Evolutionary conservation across 2,113 vertebrate species (phyloP), one percentile per base, ranked within the genome.

Genomic region (Anthoscopus minutus): DNA sequence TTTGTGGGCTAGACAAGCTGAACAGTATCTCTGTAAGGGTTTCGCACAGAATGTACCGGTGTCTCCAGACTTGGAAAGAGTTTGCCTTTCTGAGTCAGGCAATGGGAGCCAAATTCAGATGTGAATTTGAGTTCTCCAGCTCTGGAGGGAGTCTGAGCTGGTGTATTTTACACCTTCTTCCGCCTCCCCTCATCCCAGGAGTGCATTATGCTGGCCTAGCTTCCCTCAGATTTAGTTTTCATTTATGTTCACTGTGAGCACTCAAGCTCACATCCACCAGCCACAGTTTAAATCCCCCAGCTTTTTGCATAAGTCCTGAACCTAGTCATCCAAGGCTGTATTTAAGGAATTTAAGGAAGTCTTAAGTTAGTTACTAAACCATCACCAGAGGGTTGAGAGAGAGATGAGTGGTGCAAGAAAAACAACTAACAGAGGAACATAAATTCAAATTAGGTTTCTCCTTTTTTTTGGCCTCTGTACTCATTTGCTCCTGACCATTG

Each of bases 151-250:
- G 94, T 95, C 94, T 95, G 89, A 66, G 76, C 78, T 93, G 95
- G 93, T 96, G 92, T 96, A 45, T 96, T 95, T 96, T 95, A 96
- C 92, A 96, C 92, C 95, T 96, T 95, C 79, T 96, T 94, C 93
- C 21, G 31, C 85, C 86, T 96, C 65, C 60, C 64, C 72, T 89
- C 17, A 6, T 94, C 94, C 93, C 93, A 67, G 60, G 82, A 90
- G 94, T 67, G 44, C 72, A 81, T 83, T 88, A 81, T 10, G 4
- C 64, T 94, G 94, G 94, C 79, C 67, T 66, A 93, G 71, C 71
- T 93, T 97, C 81, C 67, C 88, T 94, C 87, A 80, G 78, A 96
- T 82, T 78, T 77, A 80, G 57, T 78, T 96, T 90, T 92, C 76
- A 45, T 92, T 92, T 93, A 23, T 48, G 64, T 86, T 96, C 76